Percentiles rank a stretch among this genome's conserved stretches.
phyloP scores from a whole-genome alignment of 2,888 invertebrate genomes.

The Drosophila kuntzei region DNA sequence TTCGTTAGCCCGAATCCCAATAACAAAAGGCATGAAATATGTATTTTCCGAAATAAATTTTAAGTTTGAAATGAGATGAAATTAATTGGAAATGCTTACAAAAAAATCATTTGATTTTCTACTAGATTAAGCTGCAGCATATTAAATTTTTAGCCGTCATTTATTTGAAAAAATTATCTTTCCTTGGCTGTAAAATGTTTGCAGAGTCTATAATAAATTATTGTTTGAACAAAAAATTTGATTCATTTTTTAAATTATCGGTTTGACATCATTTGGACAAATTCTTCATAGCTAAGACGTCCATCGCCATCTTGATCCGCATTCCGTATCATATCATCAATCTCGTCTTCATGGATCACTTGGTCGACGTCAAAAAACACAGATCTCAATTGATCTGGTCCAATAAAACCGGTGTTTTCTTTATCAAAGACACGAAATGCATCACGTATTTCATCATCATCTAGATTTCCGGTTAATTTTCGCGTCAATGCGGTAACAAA shows the following conservation, averaged over 20 bases:
- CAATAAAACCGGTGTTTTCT: conserved; percentile 99
- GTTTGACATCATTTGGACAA: conserved; percentile 93
- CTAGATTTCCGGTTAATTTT: conserved; percentile 98
- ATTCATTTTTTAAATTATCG: not conserved
- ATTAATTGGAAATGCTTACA: not conserved
- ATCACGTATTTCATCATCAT: conserved; percentile 96
- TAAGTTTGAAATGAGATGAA: not conserved
- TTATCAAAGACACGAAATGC: conserved; percentile 90
- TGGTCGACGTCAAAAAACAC: conserved; percentile 99
- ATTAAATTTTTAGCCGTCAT: not conserved
- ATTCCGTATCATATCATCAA: conserved; percentile 98
- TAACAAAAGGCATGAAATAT: conserved; percentile 13
- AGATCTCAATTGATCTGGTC: conserved; percentile 97
- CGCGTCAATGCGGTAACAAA: conserved; percentile 99
- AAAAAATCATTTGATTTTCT: no score
- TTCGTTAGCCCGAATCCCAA: conserved; percentile 20
- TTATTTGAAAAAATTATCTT: not conserved
- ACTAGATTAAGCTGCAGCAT: no score
- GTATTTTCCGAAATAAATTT: conserved; percentile 16
- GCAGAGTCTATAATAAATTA: not conserved
- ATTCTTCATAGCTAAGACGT: conserved; percentile 91
- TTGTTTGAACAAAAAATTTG: no score
- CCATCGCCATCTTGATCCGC: conserved; percentile 99
- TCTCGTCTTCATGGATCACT: conserved; percentile 98
- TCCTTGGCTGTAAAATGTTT: not conserved